Evolutionary conservation across 2,888 invertebrate genomes (phyloP), one percentile per base, ranked within the genome.

Genomic region (Latheticus oryzae): DNA sequence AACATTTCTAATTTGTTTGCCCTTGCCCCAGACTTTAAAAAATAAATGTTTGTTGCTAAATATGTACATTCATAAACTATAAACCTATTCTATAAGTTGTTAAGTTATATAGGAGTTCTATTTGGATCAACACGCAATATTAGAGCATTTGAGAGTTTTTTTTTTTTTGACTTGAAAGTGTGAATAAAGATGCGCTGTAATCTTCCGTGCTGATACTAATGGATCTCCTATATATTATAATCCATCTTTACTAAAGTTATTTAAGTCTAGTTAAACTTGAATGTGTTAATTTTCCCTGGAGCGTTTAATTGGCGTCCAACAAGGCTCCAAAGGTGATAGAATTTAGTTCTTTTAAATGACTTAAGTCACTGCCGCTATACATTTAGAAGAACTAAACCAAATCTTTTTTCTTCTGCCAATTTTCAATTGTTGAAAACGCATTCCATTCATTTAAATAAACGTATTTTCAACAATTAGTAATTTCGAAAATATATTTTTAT

Each of bases 291-390:
- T 53, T 45, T 40, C 37, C n/a, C 53, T 38, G 56, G 56, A 56
- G 43, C 43, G 38, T 24, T 38, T 28, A 9, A 16, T 42, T n/a
- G 24, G 24, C 52, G 58, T 58, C 58, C 58, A 53, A 17, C 19
- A 26, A 12, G 17, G 50, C 50, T 50, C 50, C 48, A 48, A 28
- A 19, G n/a, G 48, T 58, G 45, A 52, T 56, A 40, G 16, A 24
- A 26, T 61, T 63, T 59, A 58, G 63, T 61, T 63, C 63, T 63
- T 63, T 61, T 63, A 61, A 63, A 63, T 61, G 61, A 48, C 30
- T 48, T 43, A 24, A 55, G 55, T 60, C 58, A 60, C 63, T 60
- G 53, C 60, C 55, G 51, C 35, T 17, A n/a, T n/a, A 51, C 54
- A 59, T 63, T 63, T 63, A 61, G 60, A 63, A 63, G 63, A 63